Base-by-base conservation (phyloP, 2,113 vertebrate genomes). In the Phrynocephalus versicolor region DNA sequence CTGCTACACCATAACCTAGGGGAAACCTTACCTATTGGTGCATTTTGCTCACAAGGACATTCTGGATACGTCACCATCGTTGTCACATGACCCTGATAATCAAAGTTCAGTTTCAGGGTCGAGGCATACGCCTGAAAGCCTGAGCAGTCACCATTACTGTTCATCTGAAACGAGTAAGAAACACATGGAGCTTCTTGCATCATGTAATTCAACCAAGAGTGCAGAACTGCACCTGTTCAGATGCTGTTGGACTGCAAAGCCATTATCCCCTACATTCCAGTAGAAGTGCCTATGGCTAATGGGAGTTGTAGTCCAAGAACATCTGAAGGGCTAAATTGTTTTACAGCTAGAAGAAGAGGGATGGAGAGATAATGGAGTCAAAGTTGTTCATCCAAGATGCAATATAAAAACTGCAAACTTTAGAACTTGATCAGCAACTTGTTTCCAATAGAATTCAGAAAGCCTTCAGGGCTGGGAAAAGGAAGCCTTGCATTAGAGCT, bases 31-130 rank as follows among this genome's bases (percentile, higher is more conserved):
- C 96, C 82, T 88, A 94, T 12, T 1, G 84, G 92, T 41, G 73
- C 1, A 0, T 21, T 83, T 37, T 85, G 60, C 23, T 94, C 91
- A 86, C 95, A 97, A 72, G 77, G 81, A 67, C 96, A 96, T 45
- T 93, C 92, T 0, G 94, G 94, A 16, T 90, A 75, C 45, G 90
- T 79, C 37, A 92, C 69, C 94, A 94, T 94, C 5, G 90, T 82
- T n/a, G 92, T 86, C 0, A 1, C 69, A 65, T 94, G 73, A 4
- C 25, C 81, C 7, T 60, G 45, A 21, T 95, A 88, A 19, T 19
- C 6, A 85, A 97, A 97, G 25, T 64, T 81, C 89, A 97, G 82
- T 58, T 92, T 91, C 51, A 97, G 67, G 35, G 93, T 90, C 0
- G 91, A 1, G 57, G 94, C 0, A 25, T 92, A 95, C 39, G 88